Conservation (phyloP, 1,140 invertebrate species). For the Meloidogyne exigua region DNA sequence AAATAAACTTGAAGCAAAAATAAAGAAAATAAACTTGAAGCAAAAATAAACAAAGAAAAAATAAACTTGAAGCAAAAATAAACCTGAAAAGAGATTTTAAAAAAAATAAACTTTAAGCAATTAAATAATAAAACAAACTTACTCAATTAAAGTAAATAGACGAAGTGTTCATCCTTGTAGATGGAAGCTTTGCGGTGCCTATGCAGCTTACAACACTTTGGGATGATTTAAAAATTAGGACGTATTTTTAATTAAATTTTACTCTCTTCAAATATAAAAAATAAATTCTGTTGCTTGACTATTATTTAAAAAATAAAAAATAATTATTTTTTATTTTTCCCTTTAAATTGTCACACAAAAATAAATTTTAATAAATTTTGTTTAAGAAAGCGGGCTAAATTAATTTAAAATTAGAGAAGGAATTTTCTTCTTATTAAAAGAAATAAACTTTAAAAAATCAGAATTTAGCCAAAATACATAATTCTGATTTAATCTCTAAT, state of each 20-base stretch:
- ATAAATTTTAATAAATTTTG: not conserved
- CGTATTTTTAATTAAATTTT: not conserved
- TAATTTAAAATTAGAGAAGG: not conserved
- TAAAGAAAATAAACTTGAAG: no score
- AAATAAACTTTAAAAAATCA: not conserved
- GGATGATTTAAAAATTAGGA: conserved; percentile 7
- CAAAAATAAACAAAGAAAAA: not conserved
- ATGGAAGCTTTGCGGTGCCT: conserved; percentile 32
- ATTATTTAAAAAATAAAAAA: not conserved
- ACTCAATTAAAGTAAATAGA: conserved; percentile 11
- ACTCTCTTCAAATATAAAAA: not conserved
- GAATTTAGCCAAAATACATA: not conserved
- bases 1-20: not conserved
- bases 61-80: no score
- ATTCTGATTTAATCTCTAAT: not conserved
- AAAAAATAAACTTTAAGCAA: no score
- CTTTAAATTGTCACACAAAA: not conserved
- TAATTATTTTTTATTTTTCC: not conserved
- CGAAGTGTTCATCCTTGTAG: conserved; percentile 28
- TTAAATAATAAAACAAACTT: no score
- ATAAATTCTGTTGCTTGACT: not conserved
- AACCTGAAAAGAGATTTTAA: no score
- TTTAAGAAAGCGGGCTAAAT: not conserved
- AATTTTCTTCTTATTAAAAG: not conserved
- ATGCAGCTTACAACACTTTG: conserved; percentile 22